Evolutionary conservation across 2,888 invertebrate species (phyloP), one percentile per base, ranked within the genome.

Genomic region (Volucella zonaria): DNA sequence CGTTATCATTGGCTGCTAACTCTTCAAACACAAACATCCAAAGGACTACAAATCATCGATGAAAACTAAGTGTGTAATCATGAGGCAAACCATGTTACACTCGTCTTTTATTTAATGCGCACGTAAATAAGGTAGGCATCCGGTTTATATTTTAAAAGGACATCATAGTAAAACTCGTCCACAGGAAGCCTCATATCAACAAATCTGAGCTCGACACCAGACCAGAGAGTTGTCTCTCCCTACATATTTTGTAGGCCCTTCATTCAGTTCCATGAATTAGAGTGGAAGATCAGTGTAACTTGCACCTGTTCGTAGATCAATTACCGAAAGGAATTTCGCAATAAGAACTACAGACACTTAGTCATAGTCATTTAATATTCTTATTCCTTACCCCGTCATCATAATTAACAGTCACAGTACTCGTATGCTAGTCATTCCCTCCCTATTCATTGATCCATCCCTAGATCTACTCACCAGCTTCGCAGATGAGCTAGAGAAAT

Each of bases 281-380:
- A 85, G 62, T 73, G 77, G 18, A 23, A 3, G 18, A 23, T 58
- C 73, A 47, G 70, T 85, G 58, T 51, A 49, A 58, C 70, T 71
- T 85, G 85, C 85, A 85, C 85, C 85, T 85, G 85, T 77, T 85
- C 85, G 58, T 58, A 73, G 85, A 85, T 81, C 85, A 85, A 85
- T 85, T 85, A 81, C 73, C 76, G 81, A 85, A 73, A 68, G 85
- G 85, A 77, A 85, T 85, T 82, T 77, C n/a, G 80, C 85, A 76
- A 76, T 76, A 67, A 80, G 56, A 80, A 52, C 76, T 62, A 3
- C 71, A 61, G 56, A 54, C 80, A 75, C 67, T 67, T 78, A 82
- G 82, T 82, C 82, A 73, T 67, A 81, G 85, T 85, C 85, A 76
- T 85, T 85, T 85, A 85, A 85, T 85, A 85, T 85, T 85, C 83